Evolutionary conservation across 2,888 invertebrate species (phyloP).

Genomic region (Acronicta aceris): DNA sequence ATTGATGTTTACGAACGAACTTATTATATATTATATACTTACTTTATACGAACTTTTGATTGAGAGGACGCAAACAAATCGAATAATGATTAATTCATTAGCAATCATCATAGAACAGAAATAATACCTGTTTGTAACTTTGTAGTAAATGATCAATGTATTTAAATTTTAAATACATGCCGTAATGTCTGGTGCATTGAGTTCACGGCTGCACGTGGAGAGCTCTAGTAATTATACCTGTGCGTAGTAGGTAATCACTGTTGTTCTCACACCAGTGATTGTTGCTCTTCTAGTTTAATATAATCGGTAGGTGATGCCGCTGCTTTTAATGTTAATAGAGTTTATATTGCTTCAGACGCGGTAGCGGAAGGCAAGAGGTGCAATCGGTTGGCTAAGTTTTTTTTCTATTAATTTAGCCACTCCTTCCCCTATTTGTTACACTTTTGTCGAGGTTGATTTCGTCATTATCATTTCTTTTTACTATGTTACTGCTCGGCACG

Average conservation of each 20-base stretch:
- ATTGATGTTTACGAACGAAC: too few relatives aligned
- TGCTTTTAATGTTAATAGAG: not conserved
- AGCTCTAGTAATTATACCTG: constrained; percentile 11
- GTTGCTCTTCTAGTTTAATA: not conserved
- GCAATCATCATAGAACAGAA: not conserved
- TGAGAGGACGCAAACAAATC: too few relatives aligned
- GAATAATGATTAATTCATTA: not conserved
- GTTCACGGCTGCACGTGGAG: constrained; percentile 37
- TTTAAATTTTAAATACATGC: constrained; percentile 16
- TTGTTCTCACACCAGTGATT: not conserved
- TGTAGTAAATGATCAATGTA: constrained; percentile 10
- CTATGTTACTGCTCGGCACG: too few relatives aligned
- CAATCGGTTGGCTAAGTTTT: too few relatives aligned
- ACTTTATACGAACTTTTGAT: too few relatives aligned
- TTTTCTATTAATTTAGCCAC: too few relatives aligned
- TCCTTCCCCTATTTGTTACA: too few relatives aligned
- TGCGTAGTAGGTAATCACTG: constrained; percentile 3
- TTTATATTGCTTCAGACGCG: too few relatives aligned
- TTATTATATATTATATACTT: too few relatives aligned
- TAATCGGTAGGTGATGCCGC: not conserved
- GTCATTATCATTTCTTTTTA: too few relatives aligned
- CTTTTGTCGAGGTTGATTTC: too few relatives aligned
- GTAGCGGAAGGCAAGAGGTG: too few relatives aligned
- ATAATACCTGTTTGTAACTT: constrained; percentile 1
- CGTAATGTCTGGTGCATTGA: not conserved